These are phyloP conservation scores for Mixornis gularis DNA, from an alignment of 2,113 vertebrate genomes.

Conservation along the genomic window DNA sequence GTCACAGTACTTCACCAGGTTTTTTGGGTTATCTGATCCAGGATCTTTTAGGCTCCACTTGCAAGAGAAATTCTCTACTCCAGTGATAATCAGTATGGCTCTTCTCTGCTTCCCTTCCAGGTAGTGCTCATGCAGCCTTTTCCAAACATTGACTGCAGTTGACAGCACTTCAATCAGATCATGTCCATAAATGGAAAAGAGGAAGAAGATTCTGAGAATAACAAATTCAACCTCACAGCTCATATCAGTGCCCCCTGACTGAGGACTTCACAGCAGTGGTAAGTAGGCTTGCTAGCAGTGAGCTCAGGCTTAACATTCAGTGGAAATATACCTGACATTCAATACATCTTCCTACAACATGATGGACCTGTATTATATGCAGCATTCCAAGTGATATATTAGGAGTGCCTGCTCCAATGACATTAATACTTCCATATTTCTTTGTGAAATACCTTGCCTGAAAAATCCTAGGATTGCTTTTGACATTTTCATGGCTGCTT, in stretches of 20 bases:
- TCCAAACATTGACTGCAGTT: background rate
- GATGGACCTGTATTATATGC: constrained; percentile 40
- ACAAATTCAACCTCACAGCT: background rate
- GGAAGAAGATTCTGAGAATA: background rate
- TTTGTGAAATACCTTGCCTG: constrained; percentile 47
- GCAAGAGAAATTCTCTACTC: background rate
- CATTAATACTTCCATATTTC: constrained; percentile 66
- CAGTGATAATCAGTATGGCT: background rate
- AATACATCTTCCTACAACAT: constrained; percentile 36
- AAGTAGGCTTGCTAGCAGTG: background rate
- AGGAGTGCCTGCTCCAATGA: constrained; percentile 40
- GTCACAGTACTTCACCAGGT: background rate
- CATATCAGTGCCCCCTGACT: background rate
- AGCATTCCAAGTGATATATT: constrained; percentile 54
- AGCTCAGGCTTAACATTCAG: constrained; percentile 26
- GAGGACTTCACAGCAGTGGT: background rate
- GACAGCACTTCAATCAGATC: background rate
- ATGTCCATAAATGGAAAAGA: background rate
- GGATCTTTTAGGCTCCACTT: background rate
- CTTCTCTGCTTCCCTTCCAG: background rate
- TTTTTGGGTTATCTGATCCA: background rate
- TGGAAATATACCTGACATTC: constrained; percentile 26
- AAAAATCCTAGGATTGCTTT: constrained; percentile 58
- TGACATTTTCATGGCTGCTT: constrained; percentile 65
- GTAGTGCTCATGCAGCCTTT: background rate